Conservation (phyloP, 2,797 vertebrate species). For the Enteromius radiatus region DNA sequence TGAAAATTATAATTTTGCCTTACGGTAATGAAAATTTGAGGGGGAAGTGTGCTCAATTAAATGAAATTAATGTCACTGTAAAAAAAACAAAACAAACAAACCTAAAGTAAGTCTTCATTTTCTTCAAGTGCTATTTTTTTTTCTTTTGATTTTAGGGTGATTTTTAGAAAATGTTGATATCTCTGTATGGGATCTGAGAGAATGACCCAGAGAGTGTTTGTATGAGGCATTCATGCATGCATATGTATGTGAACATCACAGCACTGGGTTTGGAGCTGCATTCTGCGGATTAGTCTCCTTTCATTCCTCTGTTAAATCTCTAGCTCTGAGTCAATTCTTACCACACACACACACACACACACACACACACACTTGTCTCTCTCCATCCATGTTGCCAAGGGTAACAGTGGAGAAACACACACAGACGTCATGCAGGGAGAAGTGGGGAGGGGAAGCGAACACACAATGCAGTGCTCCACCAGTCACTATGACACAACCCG, state of each 20-base stretch:
- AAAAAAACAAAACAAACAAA: too few relatives aligned
- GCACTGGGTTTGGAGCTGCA: slow-evolving; percentile 12
- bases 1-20: neutral
- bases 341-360: slow-evolving; percentile 64
- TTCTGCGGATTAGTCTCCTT: slow-evolving; percentile 60
- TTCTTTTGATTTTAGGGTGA: neutral
- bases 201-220: slow-evolving; percentile 26
- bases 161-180: neutral
- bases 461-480: slow-evolving; percentile 38
- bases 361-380: slow-evolving; percentile 70
- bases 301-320: slow-evolving; percentile 68
- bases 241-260: slow-evolving; percentile 15
- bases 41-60: neutral
- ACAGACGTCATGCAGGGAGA: slow-evolving; percentile 66
- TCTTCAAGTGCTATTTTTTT: neutral
- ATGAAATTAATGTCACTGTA: neutral
- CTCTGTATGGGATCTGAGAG: neutral
- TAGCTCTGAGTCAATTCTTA: slow-evolving; percentile 67
- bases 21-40: neutral
- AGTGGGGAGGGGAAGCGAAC: slow-evolving; percentile 36
- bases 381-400: slow-evolving; percentile 78
- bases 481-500: slow-evolving; percentile 35
- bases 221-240: slow-evolving; percentile 10
- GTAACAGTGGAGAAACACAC: slow-evolving; percentile 76
- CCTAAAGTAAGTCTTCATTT: neutral